A percentile compares a stretch with the other conserved stretches of the same genome.
Conservation (phyloP, 2,113 vertebrate species). For the Labeo rohita region DNA sequence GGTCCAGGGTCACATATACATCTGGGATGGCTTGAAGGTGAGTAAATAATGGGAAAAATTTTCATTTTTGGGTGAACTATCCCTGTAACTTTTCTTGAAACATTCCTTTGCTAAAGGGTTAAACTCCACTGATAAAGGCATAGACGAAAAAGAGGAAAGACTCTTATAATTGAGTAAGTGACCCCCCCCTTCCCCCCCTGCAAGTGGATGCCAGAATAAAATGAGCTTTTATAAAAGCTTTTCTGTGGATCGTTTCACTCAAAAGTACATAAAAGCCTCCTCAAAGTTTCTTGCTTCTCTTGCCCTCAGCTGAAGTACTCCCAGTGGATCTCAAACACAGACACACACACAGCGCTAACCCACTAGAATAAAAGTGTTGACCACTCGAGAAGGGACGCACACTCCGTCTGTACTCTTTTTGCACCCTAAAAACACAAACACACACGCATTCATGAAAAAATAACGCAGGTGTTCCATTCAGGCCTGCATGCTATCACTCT, state of each 20-base stretch:
- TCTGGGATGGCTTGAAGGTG: too few species aligned
- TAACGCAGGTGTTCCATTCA: conserved; percentile 62
- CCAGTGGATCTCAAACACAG: conserved; percentile 68
- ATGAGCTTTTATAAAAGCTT: conserved; percentile 68
- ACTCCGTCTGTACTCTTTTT: conserved; percentile 32
- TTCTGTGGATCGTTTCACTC: conserved; percentile 74
- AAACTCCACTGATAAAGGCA: conserved; percentile 61
- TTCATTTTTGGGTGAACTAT: too few species aligned
- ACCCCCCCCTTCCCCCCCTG: conserved; percentile 60
- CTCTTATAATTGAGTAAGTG: conserved; percentile 74
- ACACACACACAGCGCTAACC: conserved; percentile 63
- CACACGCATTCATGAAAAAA: conserved; percentile 64
- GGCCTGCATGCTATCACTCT: conserved; percentile 41
- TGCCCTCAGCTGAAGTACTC: conserved; percentile 71
- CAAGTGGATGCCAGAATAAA: conserved; percentile 66
- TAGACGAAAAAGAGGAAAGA: conserved; percentile 61
- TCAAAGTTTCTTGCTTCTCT: conserved; percentile 69
- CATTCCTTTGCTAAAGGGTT: background rate
- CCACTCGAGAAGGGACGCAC: conserved; percentile 55
- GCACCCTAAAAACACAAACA: conserved; percentile 8
- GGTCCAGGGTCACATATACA: too few species aligned
- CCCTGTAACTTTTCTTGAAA: background rate
- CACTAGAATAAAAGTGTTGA: conserved; percentile 73
- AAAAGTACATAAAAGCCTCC: conserved; percentile 80
- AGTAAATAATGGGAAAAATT: too few species aligned